Conservation (phyloP, 2,888 invertebrate species). For the Drosophila emarginata region DNA sequence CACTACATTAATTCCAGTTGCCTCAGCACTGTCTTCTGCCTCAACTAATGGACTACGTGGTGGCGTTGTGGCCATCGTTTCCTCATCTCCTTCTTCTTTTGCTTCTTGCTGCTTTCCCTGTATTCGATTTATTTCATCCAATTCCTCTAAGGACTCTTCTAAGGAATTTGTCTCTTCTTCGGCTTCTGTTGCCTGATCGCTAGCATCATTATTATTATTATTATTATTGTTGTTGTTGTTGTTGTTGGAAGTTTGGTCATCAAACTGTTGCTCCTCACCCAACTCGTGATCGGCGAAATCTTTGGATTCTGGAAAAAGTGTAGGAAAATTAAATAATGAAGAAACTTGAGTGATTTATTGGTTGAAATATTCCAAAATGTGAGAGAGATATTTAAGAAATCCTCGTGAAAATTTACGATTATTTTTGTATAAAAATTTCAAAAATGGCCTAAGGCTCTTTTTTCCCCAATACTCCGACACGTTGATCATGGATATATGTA, state of each 20-base stretch:
- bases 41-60: slow-evolving; percentile 46
- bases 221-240: slow-evolving; percentile 42
- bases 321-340: too few relatives aligned
- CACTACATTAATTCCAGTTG: neutral
- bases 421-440: too few relatives aligned
- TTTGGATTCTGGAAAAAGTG: slow-evolving; percentile 78
- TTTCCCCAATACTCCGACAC: too few relatives aligned
- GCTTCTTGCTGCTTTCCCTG: slow-evolving; percentile 19
- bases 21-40: slow-evolving; percentile 29
- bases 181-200: slow-evolving; percentile 17
- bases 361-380: too few relatives aligned
- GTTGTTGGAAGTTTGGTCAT: slow-evolving; percentile 42
- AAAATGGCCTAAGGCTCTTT: too few relatives aligned
- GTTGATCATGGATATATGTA: too few relatives aligned
- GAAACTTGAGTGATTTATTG: too few relatives aligned
- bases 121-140: slow-evolving; percentile 30
- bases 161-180: slow-evolving; percentile 26
- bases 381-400: too few relatives aligned
- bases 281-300: slow-evolving; percentile 72
- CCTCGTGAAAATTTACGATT: too few relatives aligned
- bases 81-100: slow-evolving; percentile 21
- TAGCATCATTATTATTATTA: slow-evolving; percentile 31
- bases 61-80: slow-evolving; percentile 41
- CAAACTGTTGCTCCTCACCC: slow-evolving; percentile 46
- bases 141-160: slow-evolving; percentile 22